Percentiles rank a stretch among this genome's conserved stretches.
Conservation (phyloP, 2,113 vertebrate species). For the Cyrtonyx montezumae region DNA sequence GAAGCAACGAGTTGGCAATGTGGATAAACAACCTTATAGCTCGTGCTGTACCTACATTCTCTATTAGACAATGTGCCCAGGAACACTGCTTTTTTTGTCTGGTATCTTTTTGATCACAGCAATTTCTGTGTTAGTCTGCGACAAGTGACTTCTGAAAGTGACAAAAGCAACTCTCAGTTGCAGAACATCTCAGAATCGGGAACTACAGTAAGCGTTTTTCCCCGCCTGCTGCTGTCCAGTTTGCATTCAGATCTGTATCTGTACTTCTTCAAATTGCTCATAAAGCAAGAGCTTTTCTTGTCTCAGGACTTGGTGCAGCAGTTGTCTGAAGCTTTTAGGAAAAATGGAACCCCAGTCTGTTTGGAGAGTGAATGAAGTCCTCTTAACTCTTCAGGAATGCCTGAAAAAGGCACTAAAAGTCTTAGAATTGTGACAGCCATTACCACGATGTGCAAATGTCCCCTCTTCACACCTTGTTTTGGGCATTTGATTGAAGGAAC, state of each 20-base stretch:
- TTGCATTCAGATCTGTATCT: neutral
- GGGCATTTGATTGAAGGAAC: neutral
- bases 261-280: neutral
- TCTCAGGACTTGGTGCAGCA: neutral
- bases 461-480: neutral
- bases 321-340: neutral
- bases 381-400: neutral
- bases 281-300: neutral
- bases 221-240: neutral
- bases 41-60: neutral
- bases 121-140: neutral
- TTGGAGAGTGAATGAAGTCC: neutral
- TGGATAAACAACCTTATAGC: neutral
- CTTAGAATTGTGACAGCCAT: accelerated
- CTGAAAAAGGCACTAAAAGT: neutral
- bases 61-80: accelerated
- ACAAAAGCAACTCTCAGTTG: neutral
- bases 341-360: neutral
- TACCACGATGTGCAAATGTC: neutral
- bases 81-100: neutral
- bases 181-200: neutral
- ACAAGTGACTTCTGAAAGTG: neutral
- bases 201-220: neutral
- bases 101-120: neutral
- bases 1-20: neutral